Percentiles rank a stretch among this genome's conserved stretches.
Evolutionary conservation across 2,888 invertebrate genomes (phyloP).

Genomic region (Lordiphosa fenestrarum): DNA sequence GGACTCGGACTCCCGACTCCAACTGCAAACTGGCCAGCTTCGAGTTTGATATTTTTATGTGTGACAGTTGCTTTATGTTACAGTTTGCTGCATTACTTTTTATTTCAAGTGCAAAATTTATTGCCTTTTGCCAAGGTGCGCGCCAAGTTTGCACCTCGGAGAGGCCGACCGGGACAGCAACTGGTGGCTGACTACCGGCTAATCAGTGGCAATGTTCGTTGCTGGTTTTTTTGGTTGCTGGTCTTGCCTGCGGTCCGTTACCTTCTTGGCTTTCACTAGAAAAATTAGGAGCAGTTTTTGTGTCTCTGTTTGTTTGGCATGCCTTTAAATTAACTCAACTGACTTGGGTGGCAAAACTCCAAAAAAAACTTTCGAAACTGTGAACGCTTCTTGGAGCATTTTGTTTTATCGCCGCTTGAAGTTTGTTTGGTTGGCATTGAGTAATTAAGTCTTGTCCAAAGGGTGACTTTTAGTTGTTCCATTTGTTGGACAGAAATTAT

Average conservation of each 20-base stretch:
- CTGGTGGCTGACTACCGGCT: conserved; percentile 55
- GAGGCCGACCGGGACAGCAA: conserved; percentile 27
- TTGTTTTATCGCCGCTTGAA: neutral
- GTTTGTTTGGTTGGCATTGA: too few relatives aligned
- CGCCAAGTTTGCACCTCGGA: conserved; percentile 41
- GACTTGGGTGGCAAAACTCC: conserved; percentile 24
- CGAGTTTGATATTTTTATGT: conserved; percentile 57
- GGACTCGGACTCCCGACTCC: neutral
- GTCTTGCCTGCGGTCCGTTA: conserved; percentile 12
- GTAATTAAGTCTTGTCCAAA: too few relatives aligned
- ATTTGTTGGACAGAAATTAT: too few relatives aligned
- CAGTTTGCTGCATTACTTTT: conserved; percentile 67
- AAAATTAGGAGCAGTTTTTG: conserved; percentile 42
- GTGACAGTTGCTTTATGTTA: conserved; percentile 73
- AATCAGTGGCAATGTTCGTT: conserved; percentile 64
- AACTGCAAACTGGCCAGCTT: conserved; percentile 20
- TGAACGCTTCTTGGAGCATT: neutral
- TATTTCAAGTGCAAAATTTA: conserved; percentile 73
- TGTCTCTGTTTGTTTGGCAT: conserved; percentile 23
- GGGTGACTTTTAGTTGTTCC: too few relatives aligned
- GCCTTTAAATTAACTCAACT: conserved; percentile 51
- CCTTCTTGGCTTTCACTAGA: conserved; percentile 63
- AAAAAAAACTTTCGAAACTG: conserved; percentile 2
- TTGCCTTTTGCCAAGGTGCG: conserved; percentile 68
- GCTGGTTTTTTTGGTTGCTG: conserved; percentile 9